phyloP scores from a whole-genome alignment of 2,888 invertebrate genomes.

The Diachrysia chrysitis region DNA sequence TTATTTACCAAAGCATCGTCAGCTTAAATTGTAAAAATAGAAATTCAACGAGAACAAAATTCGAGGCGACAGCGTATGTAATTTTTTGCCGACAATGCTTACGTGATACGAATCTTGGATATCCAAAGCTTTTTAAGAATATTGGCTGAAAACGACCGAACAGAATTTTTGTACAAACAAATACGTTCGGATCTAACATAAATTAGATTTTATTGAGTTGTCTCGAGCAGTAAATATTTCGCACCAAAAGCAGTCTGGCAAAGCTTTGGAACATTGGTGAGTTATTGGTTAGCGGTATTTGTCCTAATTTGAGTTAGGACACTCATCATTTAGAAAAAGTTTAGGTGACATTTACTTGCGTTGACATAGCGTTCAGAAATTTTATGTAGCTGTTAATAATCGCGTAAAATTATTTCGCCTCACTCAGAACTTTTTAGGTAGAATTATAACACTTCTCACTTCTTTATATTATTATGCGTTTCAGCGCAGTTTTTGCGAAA shows the following conservation, averaged over 20 bases:
- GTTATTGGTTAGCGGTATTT: background rate
- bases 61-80: slow-evolving; percentile 16
- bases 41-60: slow-evolving; percentile 5
- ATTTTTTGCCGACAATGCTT: slow-evolving; percentile 41
- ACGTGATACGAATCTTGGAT: slow-evolving; percentile 44
- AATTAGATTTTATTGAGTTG: slow-evolving; percentile 29
- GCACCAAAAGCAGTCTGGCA: background rate
- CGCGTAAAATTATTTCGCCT: too few species aligned
- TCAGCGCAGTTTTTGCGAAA: too few species aligned
- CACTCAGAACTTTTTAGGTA: too few species aligned
- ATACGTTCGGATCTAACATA: slow-evolving; percentile 16
- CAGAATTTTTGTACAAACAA: slow-evolving; percentile 20
- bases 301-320: background rate
- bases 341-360: background rate
- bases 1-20: background rate
- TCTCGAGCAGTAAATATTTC: slow-evolving; percentile 14
- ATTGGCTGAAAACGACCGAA: background rate
- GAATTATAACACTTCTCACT: too few species aligned
- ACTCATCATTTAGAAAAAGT: background rate
- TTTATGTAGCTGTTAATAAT: too few species aligned
- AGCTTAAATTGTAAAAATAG: slow-evolving; percentile 4
- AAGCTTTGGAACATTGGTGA: background rate
- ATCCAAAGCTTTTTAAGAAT: slow-evolving; percentile 11
- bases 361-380: too few species aligned
- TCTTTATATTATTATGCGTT: too few species aligned